These are phyloP conservation scores for Xanthostigma xanthostigma DNA, from an alignment of 2,888 invertebrate genomes.

Conservation along the genomic window DNA sequence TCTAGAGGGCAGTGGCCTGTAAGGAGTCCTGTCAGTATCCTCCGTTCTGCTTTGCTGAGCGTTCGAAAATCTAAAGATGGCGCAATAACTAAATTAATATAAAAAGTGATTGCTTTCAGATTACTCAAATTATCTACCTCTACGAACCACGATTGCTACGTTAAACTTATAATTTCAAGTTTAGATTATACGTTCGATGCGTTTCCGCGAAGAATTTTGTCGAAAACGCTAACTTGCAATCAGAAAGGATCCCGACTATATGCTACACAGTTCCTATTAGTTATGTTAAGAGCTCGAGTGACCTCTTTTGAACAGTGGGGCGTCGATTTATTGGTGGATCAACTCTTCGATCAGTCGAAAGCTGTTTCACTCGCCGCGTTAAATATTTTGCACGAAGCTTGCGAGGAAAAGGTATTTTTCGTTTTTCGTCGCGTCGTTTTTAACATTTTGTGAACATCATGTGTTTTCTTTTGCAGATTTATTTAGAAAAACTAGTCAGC, in stretches of 20 bases:
- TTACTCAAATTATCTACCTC: conserved; percentile 64
- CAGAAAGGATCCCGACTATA: conserved; percentile 58
- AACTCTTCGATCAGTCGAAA: conserved; percentile 70
- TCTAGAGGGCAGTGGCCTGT: too few relatives aligned
- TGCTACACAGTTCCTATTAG: conserved; percentile 80
- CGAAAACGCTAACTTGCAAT: conserved; percentile 39
- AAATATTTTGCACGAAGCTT: conserved; percentile 80
- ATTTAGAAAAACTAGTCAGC: conserved; percentile 59
- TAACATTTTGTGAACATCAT: not conserved
- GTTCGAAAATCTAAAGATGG: too few relatives aligned
- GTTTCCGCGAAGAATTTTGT: conserved; percentile 48
- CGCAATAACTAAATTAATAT: too few relatives aligned
- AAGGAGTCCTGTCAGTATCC: too few relatives aligned
- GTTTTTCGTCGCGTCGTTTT: conserved; percentile 7
- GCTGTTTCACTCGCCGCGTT: conserved; percentile 69
- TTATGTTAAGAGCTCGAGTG: conserved; percentile 63
- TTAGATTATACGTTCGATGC: conserved; percentile 74
- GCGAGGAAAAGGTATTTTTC: conserved; percentile 70
- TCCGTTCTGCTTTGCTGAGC: too few relatives aligned
- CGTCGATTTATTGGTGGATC: conserved; percentile 66
- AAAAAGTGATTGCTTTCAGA: conserved; percentile 30
- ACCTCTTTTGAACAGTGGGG: conserved; percentile 75
- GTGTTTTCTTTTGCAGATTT: conserved; percentile 33
- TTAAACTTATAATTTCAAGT: conserved; percentile 84
- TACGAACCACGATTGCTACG: conserved; percentile 81